phyloP scores from a whole-genome alignment of 2,888 invertebrate genomes.

The Elmis aenea region DNA sequence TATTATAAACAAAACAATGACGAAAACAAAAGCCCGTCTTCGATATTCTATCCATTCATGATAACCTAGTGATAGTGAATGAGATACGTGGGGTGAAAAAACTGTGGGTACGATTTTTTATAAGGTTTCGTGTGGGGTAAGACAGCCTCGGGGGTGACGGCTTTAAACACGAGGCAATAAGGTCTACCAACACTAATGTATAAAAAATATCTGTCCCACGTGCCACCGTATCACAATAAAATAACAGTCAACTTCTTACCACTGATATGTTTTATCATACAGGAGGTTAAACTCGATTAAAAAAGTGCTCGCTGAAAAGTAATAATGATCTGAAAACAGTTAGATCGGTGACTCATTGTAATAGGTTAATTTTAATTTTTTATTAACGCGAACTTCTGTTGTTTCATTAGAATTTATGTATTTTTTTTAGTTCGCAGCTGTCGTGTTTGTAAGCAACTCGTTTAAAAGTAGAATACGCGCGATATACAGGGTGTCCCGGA shows the following conservation, averaged over 20 bases:
- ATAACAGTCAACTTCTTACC: conserved; percentile 12
- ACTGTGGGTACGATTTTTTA: conserved; percentile 22
- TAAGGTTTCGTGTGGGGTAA: conserved; percentile 23
- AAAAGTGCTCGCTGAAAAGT: conserved; percentile 9
- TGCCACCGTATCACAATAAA: conserved; percentile 20
- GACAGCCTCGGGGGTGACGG: conserved; percentile 15
- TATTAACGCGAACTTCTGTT: too few relatives aligned
- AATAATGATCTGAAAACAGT: conserved; percentile 11
- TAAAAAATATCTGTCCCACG: conserved; percentile 22
- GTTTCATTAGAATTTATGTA: too few relatives aligned
- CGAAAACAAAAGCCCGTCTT: too few relatives aligned
- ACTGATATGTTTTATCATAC: conserved; percentile 10
- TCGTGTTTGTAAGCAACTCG: too few relatives aligned
- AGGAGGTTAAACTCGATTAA: neutral
- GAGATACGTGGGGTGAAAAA: conserved; percentile 22
- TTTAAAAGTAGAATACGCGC: too few relatives aligned
- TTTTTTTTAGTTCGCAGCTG: too few relatives aligned
- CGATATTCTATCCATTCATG: too few relatives aligned
- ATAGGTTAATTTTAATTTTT: conserved; percentile 11
- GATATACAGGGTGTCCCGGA: too few relatives aligned
- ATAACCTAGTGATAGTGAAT: conserved; percentile 15
- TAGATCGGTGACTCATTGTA: conserved; percentile 10
- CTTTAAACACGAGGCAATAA: conserved; percentile 17
- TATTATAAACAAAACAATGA: too few relatives aligned
- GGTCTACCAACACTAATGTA: conserved; percentile 17